Conservation (phyloP, 2,888 invertebrate genomes). For the Helleia helle region DNA sequence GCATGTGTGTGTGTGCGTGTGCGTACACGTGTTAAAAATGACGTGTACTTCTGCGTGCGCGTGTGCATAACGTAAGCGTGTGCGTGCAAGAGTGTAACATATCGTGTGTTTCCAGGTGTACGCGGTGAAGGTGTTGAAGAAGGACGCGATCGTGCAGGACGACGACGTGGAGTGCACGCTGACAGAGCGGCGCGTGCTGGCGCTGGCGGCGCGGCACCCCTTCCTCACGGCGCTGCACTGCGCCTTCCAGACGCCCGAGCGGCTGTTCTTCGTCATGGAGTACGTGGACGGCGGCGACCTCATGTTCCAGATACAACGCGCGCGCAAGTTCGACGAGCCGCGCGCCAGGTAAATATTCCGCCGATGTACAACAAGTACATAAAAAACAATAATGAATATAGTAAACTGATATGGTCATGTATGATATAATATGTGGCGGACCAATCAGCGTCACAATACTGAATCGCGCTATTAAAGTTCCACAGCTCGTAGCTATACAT, state of each 20-base stretch:
- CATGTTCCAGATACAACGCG: conserved; percentile 99
- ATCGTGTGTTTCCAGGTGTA: conserved; percentile 71
- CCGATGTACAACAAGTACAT: background rate
- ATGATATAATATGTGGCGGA: too few species aligned
- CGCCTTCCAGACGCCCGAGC: conserved; percentile 97
- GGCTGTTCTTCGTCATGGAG: conserved; percentile 99
- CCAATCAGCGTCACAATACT: too few species aligned
- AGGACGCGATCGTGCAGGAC: conserved; percentile 98
- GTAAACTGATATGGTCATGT: too few species aligned
- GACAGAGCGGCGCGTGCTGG: conserved; percentile 97
- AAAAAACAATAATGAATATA: background rate
- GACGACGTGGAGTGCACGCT: conserved; percentile 99
- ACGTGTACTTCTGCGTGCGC: too few species aligned
- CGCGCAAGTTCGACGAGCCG: conserved; percentile 97
- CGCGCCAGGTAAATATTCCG: conserved; percentile 87
- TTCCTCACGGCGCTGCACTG: conserved; percentile 97
- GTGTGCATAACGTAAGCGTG: too few species aligned
- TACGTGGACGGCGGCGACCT: conserved; percentile 98
- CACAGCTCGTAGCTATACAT: too few species aligned
- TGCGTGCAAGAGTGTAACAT: too few species aligned
- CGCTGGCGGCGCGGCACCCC: conserved; percentile 97
- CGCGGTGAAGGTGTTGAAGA: conserved; percentile 93
- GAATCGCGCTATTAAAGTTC: too few species aligned
- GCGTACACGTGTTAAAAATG: too few species aligned
- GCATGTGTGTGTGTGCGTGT: too few species aligned